Evolutionary conservation across 2,888 invertebrate genomes (phyloP).

Genomic region (Trissoscelio sp.): DNA sequence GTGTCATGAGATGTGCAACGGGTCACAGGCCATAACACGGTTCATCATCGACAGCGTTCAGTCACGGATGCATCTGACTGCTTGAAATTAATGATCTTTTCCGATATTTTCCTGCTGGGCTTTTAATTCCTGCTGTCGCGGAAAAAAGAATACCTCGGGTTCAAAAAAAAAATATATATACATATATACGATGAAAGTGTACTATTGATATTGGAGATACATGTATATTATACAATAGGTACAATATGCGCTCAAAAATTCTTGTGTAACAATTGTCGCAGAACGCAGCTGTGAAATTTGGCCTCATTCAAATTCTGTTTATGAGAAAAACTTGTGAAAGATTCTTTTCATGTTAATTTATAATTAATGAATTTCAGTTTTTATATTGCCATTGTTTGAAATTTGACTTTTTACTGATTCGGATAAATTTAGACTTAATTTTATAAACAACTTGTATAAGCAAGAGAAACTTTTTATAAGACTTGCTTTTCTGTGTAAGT

Average conservation of each 20-base stretch:
- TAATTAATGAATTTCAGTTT: slow-evolving; percentile 2
- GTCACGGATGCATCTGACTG: slow-evolving; percentile 72
- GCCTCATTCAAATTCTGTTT: slow-evolving; percentile 15
- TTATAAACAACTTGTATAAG: too few relatives aligned
- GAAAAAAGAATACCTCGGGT: slow-evolving; percentile 59
- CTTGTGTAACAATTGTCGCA: slow-evolving; percentile 40
- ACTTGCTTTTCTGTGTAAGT: too few relatives aligned
- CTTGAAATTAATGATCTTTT: slow-evolving; percentile 73
- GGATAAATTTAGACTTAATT: too few relatives aligned
- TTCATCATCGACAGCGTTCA: slow-evolving; percentile 74
- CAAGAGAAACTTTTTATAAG: too few relatives aligned
- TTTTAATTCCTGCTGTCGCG: slow-evolving; percentile 69
- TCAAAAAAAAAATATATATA: slow-evolving; percentile 29
- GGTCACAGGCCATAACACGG: slow-evolving; percentile 74
- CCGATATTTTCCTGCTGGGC: slow-evolving; percentile 70
- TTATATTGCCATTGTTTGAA: not conserved
- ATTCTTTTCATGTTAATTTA: not conserved
- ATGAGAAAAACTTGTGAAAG: not conserved
- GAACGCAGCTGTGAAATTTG: slow-evolving; percentile 31
- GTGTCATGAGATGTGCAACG: slow-evolving; percentile 72
- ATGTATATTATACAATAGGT: slow-evolving; percentile 41
- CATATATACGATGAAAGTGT: slow-evolving; percentile 30
- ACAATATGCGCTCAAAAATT: slow-evolving; percentile 34
- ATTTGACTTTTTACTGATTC: too few relatives aligned
- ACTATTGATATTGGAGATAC: slow-evolving; percentile 36